Evolutionary conservation across 2,797 vertebrate genomes (phyloP), one percentile per base, ranked within the genome.

Genomic region (Discoglossus pictus): DNA sequence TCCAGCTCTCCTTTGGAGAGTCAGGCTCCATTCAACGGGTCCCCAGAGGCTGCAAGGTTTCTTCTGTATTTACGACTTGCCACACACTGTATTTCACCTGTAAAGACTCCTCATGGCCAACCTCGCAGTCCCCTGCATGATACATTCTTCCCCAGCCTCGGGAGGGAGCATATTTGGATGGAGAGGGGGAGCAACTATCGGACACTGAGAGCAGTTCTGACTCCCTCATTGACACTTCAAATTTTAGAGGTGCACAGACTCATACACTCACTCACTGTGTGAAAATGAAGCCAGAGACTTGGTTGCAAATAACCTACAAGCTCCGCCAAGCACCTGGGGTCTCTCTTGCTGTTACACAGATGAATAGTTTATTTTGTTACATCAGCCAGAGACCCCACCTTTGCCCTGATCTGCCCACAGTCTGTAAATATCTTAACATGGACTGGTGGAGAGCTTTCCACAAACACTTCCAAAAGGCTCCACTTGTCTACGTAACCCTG

Each of bases 361-460:
- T 92, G 91, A 94, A 92, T 93, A 90, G 91, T 95, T 98, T 99
- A 97, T 98, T 98, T 98, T 97, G 97, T 92, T 98, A 98, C 95
- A 95, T 95, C 91, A 43, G 91, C 97, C 94, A 94, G 91, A 92
- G 88, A 93, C 89, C 87, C 93, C 95, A 90, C 87, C 92, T 87
- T 56, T 90, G 83, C 84, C 86, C 89, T 87, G 89, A 91, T 93
- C 93, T 93, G 90, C 91, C 53, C 91, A 93, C 95, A 89, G 91
- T 94, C 92, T 98, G 96, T 98, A 98, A 96, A 98, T 93, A 95
- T 90, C 88, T 96, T 94, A 93, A 92, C 88, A 90, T 83, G 90
- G 88, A 92, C 92, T 82, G 77, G 74, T 73, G 77, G 81, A 74
- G 76, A 74, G 78, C 75, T 76, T 38, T 63, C 24, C 24, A 20